Percentiles rank a stretch among this genome's conserved stretches.
Evolutionary conservation across 2,797 vertebrate species (phyloP).

Genomic region (Heterohyrax brucei): DNA sequence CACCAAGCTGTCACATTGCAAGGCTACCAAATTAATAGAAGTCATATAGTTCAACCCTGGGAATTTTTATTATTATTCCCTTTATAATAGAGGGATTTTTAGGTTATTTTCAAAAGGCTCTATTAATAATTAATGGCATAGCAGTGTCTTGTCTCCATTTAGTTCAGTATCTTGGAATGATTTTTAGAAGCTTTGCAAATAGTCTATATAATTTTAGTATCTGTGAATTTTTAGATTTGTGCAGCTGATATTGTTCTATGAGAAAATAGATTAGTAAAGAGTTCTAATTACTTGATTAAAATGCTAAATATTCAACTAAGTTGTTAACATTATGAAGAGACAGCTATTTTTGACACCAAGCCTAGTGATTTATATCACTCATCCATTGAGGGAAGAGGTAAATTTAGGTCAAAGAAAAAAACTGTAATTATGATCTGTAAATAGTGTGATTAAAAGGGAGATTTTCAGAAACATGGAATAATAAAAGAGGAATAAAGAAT

Average conservation of each 20-base stretch:
- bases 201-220: not conserved
- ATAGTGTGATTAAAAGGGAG: not conserved
- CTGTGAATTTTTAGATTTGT: not conserved
- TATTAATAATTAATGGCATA: not conserved
- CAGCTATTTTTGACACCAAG: not conserved
- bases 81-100: not conserved
- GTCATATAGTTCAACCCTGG: not conserved
- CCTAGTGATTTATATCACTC: not conserved
- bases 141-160: not conserved
- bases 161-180: not conserved
- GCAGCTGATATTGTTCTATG: not conserved
- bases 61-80: not conserved
- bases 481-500: not conserved
- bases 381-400: not conserved
- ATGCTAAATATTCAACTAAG: not conserved
- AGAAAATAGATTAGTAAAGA: not conserved
- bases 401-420: not conserved
- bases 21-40: not conserved
- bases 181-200: constrained; percentile 13
- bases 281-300: constrained; percentile 30
- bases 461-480: not conserved
- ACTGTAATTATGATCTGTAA: not conserved
- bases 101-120: not conserved
- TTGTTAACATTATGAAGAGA: not conserved
- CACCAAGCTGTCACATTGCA: not conserved